These are phyloP conservation scores for Leptinotarsa haldemani DNA, from an alignment of 2,888 invertebrate species.

Conservation along the genomic window DNA sequence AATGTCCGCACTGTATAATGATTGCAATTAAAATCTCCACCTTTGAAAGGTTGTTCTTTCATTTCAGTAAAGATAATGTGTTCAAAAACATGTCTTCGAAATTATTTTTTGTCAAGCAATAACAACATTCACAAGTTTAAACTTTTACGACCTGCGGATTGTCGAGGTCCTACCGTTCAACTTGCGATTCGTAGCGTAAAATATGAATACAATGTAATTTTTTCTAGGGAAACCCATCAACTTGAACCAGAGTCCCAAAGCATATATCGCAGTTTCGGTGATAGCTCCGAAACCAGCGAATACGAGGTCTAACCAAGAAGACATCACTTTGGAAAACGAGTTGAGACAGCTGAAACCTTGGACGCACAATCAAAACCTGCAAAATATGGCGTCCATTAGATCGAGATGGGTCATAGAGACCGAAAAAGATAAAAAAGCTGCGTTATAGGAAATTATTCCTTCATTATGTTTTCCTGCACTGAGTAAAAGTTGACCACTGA, in stretches of 20 bases:
- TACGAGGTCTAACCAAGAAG: conserved; percentile 52
- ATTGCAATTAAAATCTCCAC: too few relatives aligned
- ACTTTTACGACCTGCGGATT: too few relatives aligned
- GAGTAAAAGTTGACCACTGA: not conserved
- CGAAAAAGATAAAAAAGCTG: conserved; percentile 37
- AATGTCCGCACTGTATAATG: too few relatives aligned
- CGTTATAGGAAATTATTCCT: conserved; percentile 1
- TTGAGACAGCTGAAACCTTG: conserved; percentile 63
- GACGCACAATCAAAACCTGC: conserved; percentile 60
- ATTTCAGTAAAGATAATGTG: too few relatives aligned
- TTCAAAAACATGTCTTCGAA: too few relatives aligned
- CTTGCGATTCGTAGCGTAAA: too few relatives aligned
- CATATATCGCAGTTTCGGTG: conserved; percentile 65
- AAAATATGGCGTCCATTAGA: conserved; percentile 60
- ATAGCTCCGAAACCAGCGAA: conserved; percentile 61
- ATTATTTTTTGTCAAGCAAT: too few relatives aligned
- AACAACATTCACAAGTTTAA: too few relatives aligned
- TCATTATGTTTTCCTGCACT: not conserved
- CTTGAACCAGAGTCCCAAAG: conserved; percentile 62
- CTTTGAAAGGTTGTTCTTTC: too few relatives aligned
- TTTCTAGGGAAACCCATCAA: conserved; percentile 56
- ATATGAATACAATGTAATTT: not conserved
- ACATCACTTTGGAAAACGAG: conserved; percentile 61
- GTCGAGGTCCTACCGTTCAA: too few relatives aligned
- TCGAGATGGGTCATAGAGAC: conserved; percentile 59